A percentile compares a stretch with the other conserved stretches of the same genome.
phyloP scores from a whole-genome alignment of 1,140 invertebrate genomes.

The Trissolcus basalis region DNA sequence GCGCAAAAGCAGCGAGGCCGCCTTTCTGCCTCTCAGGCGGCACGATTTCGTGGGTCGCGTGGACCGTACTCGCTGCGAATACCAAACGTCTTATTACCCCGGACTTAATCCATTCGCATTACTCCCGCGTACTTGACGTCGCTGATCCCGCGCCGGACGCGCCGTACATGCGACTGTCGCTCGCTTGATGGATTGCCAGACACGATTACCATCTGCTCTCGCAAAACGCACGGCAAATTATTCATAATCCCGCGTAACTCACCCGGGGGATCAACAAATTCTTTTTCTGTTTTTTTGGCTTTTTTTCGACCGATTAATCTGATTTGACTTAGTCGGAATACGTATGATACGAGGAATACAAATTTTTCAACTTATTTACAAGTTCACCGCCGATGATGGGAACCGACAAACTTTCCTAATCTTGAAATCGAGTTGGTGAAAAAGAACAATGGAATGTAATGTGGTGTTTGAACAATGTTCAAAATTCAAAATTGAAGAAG shows the following conservation, averaged over 20 bases:
- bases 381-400: too few species aligned
- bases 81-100: constrained; percentile 62
- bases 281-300: neutral
- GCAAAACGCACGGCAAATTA: neutral
- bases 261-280: neutral
- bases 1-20: constrained; percentile 29
- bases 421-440: too few species aligned
- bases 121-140: constrained; percentile 5
- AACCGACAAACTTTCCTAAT: too few species aligned
- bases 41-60: constrained; percentile 66
- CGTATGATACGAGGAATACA: too few species aligned
- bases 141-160: constrained; percentile 13
- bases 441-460: too few species aligned
- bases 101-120: constrained; percentile 31
- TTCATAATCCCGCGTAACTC: constrained; percentile 1
- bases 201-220: constrained; percentile 12
- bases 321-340: too few species aligned
- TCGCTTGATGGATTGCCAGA: constrained; percentile 22
- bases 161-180: constrained; percentile 28
- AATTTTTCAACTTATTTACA: too few species aligned
- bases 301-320: neutral
- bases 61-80: constrained; percentile 67
- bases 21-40: constrained; percentile 18
- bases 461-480: too few species aligned
- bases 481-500: too few species aligned